These are phyloP conservation scores for Drosophila aff. DNA, from an alignment of 1,140 invertebrate species.

Conservation along the genomic window DNA sequence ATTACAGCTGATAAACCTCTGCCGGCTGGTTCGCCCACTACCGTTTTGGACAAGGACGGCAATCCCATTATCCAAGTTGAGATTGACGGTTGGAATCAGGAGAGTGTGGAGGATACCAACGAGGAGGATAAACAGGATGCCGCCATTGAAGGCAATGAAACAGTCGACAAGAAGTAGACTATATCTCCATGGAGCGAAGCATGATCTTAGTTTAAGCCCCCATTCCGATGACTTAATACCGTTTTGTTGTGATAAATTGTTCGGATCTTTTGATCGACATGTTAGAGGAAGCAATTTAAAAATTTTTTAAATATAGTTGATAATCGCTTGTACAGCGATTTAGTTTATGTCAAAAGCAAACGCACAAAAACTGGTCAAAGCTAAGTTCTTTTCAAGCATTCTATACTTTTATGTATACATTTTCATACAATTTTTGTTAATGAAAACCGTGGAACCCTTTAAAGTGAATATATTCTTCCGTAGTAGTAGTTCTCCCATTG, in stretches of 20 bases:
- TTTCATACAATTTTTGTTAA: neutral
- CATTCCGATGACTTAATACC: neutral
- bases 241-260: constrained; percentile 5
- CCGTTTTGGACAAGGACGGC: constrained; percentile 44
- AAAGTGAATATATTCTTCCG: neutral
- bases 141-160: constrained; percentile 45
- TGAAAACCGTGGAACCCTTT: neutral
- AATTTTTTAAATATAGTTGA: neutral
- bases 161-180: constrained; percentile 50
- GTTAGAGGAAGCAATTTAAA: neutral
- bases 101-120: constrained; percentile 18
- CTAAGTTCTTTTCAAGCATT: neutral
- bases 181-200: neutral
- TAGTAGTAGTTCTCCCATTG: neutral
- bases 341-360: neutral
- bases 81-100: constrained; percentile 68
- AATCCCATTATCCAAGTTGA: constrained; percentile 55
- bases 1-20: neutral
- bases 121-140: constrained; percentile 28
- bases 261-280: neutral
- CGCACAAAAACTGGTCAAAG: neutral
- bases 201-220: neutral
- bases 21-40: neutral
- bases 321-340: neutral
- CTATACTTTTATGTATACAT: neutral